Base-by-base conservation (phyloP, 2,113 vertebrate genomes). In the Campylorhamphus procurvoides region DNA sequence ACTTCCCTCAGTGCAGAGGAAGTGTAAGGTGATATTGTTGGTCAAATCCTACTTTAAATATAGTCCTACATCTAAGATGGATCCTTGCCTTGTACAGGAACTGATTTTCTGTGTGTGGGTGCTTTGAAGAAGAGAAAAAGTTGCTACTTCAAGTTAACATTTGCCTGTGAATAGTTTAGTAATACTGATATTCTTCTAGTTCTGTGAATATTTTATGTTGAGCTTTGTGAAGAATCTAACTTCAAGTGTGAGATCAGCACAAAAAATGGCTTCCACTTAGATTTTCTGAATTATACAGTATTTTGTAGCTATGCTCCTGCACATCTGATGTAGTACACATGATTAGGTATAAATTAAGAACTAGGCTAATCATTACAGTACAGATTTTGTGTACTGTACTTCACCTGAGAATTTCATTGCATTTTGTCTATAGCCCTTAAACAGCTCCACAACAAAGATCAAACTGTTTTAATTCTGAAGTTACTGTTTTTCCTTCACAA, bases 201-300 rank as follows among this genome's bases (percentile, higher is more conserved):
- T 88, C 67, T 81, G 59, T 96, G 92, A 92, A 94, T 96, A 94
- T 96, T 95, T 96, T 74, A 93, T 91, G 28, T 71, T 93, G 92
- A 94, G 83, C 23, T 93, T 96, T 86, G 79, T 60, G 44, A 93
- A 90, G 42, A 52, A 78, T 69, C 44, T 86, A 90, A 86, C 75
- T 88, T 86, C 60, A 92, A 28, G 42, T 2, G 2, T 79, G 84
- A 79, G 31, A 90, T 84, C 39, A 86, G 55, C 2, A 2, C 73
- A 53, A 93, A 80, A 94, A 84, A 83, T 50, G 29, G 47, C 31
- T 90, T 86, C 60, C 60, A 55, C 47, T 93, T 83, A 86, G 14
- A 27, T 73, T 91, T 13, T 47, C 55, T 4, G 4, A 39, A 47
- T 49, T 68, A 40, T 47, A 63, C 42, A 74, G 33, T 71, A 0